Evolutionary conservation across 2,888 invertebrate species (phyloP), one percentile per base, ranked within the genome.

Genomic region (Mimas tiliae): DNA sequence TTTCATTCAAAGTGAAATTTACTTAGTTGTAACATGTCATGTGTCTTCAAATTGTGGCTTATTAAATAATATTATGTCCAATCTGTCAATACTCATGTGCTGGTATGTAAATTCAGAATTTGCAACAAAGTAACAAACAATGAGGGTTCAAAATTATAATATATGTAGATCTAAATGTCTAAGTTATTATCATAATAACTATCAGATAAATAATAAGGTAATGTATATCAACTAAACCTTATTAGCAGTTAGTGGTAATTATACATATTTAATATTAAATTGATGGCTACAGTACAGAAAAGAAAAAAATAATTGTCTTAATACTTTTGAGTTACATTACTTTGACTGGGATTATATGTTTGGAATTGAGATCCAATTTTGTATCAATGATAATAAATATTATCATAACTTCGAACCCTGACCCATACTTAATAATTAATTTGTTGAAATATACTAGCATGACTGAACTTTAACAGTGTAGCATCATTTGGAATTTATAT

Each of bases 401-500:
- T n/a, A n/a, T 16, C 16, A 38, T n/a, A 58, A 2, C 38, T 38
- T 38, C 8, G 8, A 16, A 34, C 4, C 38, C 16, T 27, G 19
- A 19, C 16, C 4, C 12, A 45, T 12, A 42, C n/a, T 12, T 12
- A 27, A 45, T 21, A 16, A 53, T 12, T 16, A 27, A 42, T 58
- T 65, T 72, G 74, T 80, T 71, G 80, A 80, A 76, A 73, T 76
- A 73, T 71, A 75, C 78, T 82, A 83, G 78, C 79, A 75, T 79
- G 77, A 74, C 76, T 79, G 73, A 81, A 77, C 72, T 76, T 76
- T 79, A 78, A 74, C 77, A 72, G 74, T 78, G 75, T 81, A 81
- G 83, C 77, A 81, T 78, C 82, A 81, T 81, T 77, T 80, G 79
- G 75, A 79, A 74, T 80, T 82, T 83, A 82, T 78, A 86, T 85